Evolutionary conservation across 2,113 vertebrate species (phyloP), one percentile per base, ranked within the genome.

Genomic region (Eurypyga helias): DNA sequence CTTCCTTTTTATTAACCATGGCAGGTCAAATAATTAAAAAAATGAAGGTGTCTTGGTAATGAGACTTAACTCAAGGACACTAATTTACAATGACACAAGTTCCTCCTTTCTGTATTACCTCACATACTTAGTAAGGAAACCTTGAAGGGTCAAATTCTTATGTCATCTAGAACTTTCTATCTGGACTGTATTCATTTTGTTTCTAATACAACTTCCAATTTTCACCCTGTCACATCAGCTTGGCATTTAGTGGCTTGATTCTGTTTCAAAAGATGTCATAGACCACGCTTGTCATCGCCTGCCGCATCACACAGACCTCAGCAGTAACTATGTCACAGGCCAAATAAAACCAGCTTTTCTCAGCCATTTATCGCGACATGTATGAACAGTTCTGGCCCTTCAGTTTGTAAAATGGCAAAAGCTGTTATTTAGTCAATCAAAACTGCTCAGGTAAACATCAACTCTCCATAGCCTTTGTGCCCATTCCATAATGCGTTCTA

Each of bases 21-120:
- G 92, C 61, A 97, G 82, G 90, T 95, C 93, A 92, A 98, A 94
- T 82, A 96, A 96, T 94, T 96, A 61, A 77, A 97, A 85, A 96
- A 67, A 64, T 54, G 77, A 95, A 94, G 90, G 89, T 96, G 96
- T 78, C 90, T 87, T 51, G 34, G 92, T 96, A 97, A 98, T 91
- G 87, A 91, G 84, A 87, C 72, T 85, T 92, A 92, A 96, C 81
- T 83, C 62, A 76, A 88, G 70, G 96, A 78, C 71, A 85, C 69
- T 97, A 97, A 98, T 97, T 96, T 93, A 90, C 78, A 95, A 65
- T 96, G 97, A 98, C 94, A 95, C 26, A 52, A 70, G 79, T 93
- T 93, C 84, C 70, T 79, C 58, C 41, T 33, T 91, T 97, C 87
- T 92, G 28, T 93, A 93, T 97, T 93, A 96, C 87, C 79, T 94